phyloP scores from a whole-genome alignment of 2,888 invertebrate genomes.

The Ochropacha duplaris region DNA sequence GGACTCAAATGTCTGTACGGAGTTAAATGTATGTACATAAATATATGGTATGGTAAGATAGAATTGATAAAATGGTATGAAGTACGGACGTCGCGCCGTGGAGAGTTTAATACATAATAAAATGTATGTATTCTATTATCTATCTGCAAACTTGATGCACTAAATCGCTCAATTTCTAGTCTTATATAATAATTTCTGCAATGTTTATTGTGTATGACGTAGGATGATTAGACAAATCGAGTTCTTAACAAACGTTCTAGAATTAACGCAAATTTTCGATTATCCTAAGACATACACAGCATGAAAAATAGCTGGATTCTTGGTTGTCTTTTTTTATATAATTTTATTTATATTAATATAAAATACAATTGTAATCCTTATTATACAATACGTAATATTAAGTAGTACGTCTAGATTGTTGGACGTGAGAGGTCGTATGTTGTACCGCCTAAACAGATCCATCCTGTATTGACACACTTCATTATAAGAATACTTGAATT shows the following conservation, averaged over 20 bases:
- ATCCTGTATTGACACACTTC: neutral
- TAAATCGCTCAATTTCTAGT: conserved; percentile 68
- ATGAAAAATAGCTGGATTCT: neutral
- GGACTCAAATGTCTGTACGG: neutral
- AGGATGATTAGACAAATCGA: too few relatives aligned
- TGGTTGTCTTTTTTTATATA: neutral
- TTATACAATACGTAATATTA: neutral
- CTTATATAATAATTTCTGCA: conserved; percentile 32
- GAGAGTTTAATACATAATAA: conserved; percentile 33
- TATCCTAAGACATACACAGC: neutral
- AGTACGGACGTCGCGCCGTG: conserved; percentile 26
- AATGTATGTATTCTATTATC: conserved; percentile 20
- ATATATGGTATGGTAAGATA: conserved; percentile 3
- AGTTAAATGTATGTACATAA: neutral
- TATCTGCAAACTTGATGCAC: conserved; percentile 40
- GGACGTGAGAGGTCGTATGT: neutral
- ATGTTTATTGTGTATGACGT: neutral
- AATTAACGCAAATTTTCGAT: too few relatives aligned
- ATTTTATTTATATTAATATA: too few relatives aligned
- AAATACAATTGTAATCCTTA: too few relatives aligned
- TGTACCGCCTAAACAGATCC: conserved; percentile 4
- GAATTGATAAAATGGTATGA: conserved; percentile 19
- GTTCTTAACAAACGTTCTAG: too few relatives aligned
- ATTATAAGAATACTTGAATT: neutral
- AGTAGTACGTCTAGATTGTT: neutral